Evolutionary conservation across 2,797 vertebrate species (phyloP).

Genomic region (Acanthis flammea): DNA sequence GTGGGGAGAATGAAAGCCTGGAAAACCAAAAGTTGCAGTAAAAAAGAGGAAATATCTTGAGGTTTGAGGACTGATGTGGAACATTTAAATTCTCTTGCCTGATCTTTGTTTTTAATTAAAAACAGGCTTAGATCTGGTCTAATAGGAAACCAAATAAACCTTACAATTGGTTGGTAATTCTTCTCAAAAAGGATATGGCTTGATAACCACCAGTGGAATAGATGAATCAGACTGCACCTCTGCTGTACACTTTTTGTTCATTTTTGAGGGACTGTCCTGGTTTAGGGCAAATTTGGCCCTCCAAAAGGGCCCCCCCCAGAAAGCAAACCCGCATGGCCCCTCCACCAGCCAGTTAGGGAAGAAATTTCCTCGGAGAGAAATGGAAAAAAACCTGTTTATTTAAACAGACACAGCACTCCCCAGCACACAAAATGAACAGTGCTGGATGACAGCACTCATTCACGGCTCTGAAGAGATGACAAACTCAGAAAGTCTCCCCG

Average conservation of each 20-base stretch:
- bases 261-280: not conserved
- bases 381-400: not conserved
- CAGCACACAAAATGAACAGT: not conserved
- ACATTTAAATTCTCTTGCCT: not conserved
- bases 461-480: not conserved
- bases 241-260: not conserved
- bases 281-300: not conserved
- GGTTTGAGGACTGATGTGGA: not conserved
- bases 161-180: not conserved
- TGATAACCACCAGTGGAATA: not conserved
- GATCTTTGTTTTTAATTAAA: not conserved
- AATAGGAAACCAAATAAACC: not conserved
- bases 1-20: not conserved
- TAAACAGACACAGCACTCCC: not conserved
- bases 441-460: not conserved
- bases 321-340: not conserved
- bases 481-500: not conserved
- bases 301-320: not conserved
- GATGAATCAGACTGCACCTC: not conserved
- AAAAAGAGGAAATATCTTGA: not conserved
- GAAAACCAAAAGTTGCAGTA: not conserved
- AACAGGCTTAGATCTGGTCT: not conserved
- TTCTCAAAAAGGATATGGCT: not conserved
- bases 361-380: not conserved
- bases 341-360: not conserved